Conservation (phyloP, 2,113 vertebrate genomes). For the Odocoileus virginianus region DNA sequence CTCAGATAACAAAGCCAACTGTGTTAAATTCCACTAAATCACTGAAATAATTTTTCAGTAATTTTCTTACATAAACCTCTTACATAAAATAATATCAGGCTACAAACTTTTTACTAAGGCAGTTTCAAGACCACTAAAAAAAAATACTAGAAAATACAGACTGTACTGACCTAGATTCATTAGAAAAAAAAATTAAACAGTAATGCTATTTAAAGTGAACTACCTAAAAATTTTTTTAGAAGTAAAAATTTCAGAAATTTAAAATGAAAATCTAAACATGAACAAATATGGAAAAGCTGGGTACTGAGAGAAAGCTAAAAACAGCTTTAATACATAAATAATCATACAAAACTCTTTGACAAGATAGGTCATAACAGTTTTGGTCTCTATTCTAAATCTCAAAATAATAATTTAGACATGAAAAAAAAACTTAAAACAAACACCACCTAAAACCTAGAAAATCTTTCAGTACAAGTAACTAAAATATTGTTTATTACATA, state of each 20-base stretch:
- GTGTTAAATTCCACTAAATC: neutral
- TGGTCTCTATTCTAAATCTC: constrained; percentile 15
- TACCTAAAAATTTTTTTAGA: neutral
- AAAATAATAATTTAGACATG: neutral
- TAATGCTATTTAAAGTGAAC: neutral
- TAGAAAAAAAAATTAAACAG: neutral
- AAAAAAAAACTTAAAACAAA: neutral
- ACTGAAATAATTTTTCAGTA: neutral
- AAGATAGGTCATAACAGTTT: neutral
- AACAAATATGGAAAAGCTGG: constrained; percentile 10
- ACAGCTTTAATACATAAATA: neutral
- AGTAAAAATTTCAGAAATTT: constrained; percentile 40
- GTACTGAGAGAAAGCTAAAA: constrained; percentile 13
- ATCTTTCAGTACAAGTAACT: neutral
- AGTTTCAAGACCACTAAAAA: constrained; percentile 1
- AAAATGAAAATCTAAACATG: neutral
- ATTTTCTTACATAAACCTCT: constrained; percentile 6
- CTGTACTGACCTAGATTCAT: neutral
- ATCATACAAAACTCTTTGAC: neutral
- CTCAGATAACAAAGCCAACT: neutral
- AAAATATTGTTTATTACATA: neutral
- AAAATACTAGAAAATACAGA: neutral
- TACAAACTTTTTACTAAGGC: neutral
- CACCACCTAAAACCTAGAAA: neutral
- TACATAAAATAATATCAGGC: neutral